Evolutionary conservation across 2,797 vertebrate species (phyloP), one percentile per base, ranked within the genome.

Genomic region (Phoeniculus purpureus): DNA sequence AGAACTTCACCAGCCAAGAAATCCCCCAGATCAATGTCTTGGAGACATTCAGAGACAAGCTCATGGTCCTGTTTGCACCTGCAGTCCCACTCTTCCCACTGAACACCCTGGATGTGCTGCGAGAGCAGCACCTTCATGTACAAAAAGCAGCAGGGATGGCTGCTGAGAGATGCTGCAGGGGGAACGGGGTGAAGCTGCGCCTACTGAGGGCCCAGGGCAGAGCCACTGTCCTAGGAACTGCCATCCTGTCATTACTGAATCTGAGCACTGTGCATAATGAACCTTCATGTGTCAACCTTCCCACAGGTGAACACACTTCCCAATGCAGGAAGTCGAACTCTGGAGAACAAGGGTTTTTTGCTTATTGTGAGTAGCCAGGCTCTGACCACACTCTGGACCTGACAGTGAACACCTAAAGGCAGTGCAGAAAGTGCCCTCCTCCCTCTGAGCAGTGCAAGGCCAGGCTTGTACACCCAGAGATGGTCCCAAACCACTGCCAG

Each of bases 161-260:
- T 77, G 70, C 74, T 1, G 3, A 48, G 62, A 85, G 71, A 20
- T 17, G 64, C 75, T 50, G 55, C 0, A 0, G 43, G 40, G 34
- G 32, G 26, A 58, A 25, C 31, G 23, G 40, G 48, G 62, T 71
- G 40, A 76, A 34, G 40, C 61, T 2, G 6, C 7, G 59, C 29
- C 75, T 23, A 29, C 19, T 0, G 7, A 37, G 37, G 0, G 66
- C 43, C 50, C 1, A 1, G 10, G 45, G 18, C 7, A 51, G 31
- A 79, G 64, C 47, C 3, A 6, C 15, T 3, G 14, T 16, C 64
- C 43, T 16, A 43, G 43, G 43, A 43, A 9, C 43, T 43, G 43
- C 43, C 14, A 13, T 43, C 43, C 43, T 16, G 16, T 16, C 43
- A 16, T 15, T 43, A 43, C 16, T 43, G 43, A 14, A 43, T 43